Evolutionary conservation across 2,113 vertebrate genomes (phyloP).

Genomic region (Chroicocephalus ridibundus): DNA sequence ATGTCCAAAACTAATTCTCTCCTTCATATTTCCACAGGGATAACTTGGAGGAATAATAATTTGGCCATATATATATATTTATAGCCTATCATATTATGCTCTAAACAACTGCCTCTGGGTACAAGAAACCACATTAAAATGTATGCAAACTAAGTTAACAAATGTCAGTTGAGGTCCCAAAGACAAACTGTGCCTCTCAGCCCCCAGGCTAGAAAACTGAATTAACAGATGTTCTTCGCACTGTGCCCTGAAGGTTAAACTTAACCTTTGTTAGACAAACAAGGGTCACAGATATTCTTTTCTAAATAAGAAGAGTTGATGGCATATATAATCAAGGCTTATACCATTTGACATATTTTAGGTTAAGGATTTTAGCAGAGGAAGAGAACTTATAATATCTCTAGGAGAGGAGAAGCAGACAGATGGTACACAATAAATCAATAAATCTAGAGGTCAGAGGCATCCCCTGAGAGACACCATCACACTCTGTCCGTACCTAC

Average conservation of each 20-base stretch:
- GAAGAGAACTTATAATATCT: neutral
- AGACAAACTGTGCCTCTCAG: neutral
- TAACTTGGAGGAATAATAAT: neutral
- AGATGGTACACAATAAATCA: neutral
- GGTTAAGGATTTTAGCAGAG: neutral
- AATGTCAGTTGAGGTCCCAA: constrained; percentile 27
- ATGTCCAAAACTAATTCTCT: neutral
- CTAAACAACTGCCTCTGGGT: neutral
- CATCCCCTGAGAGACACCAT: neutral
- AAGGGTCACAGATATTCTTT: neutral
- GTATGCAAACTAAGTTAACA: neutral
- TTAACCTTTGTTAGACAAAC: constrained; percentile 38
- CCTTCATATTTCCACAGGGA: neutral
- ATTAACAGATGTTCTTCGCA: constrained; percentile 49
- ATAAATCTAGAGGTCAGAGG: neutral
- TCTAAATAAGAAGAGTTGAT: neutral
- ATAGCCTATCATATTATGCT: neutral
- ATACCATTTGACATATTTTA: neutral
- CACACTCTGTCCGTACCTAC: neutral
- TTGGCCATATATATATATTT: neutral
- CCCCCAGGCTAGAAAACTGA: neutral
- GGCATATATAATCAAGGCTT: neutral
- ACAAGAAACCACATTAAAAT: constrained; percentile 19
- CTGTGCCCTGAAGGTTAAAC: constrained; percentile 8
- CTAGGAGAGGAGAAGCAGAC: neutral